Evolutionary conservation across 2,113 vertebrate genomes (phyloP), one percentile per base, ranked within the genome.

Genomic region (Rhinoptilus africanus): DNA sequence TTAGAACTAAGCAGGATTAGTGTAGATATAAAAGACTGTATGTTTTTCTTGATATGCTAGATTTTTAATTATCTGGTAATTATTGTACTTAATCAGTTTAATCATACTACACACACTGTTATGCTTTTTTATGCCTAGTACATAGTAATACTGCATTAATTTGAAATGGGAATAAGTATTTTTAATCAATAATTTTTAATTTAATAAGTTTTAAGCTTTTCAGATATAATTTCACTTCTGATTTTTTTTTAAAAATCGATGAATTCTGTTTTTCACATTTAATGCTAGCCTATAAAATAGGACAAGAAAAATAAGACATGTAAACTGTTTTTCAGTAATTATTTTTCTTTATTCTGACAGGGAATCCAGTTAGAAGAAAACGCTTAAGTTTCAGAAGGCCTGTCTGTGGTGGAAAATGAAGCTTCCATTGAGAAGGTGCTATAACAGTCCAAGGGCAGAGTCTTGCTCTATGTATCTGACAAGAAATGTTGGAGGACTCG

Each of bases 291-390:
- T 93, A 3, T 71, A 48, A 45, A 92, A 66, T 39, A 82, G n/a
- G 48, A 32, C 10, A 84, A 50, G 43, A 64, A 73, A 68, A 85
- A n/a, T 51, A 39, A 20, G 8, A 51, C 3, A 9, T 10, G 6
- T 37, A 19, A 41, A 57, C 10, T 12, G 4, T 18, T 92, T 79
- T 72, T 68, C 53, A 76, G 3, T 37, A 54, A 78, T 59, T 50
- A 34, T 60, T 90, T 85, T 81, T 72, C 20, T 81, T 91, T 79
- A 87, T 12, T 93, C 76, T 94, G 56, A 92, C 86, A 97, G 93
- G 90, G 63, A 93, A 83, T 66, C 28, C 59, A 37, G 53, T 85
- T 93, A 91, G 86, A 96, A 96, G 94, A 91, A 85, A 86, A 85
- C 24, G 39, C 43, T 22, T 43, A 37, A 41, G 6, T 71, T 88